phyloP scores from a whole-genome alignment of 1,140 invertebrate species.

The Neodiprion pinetum region DNA sequence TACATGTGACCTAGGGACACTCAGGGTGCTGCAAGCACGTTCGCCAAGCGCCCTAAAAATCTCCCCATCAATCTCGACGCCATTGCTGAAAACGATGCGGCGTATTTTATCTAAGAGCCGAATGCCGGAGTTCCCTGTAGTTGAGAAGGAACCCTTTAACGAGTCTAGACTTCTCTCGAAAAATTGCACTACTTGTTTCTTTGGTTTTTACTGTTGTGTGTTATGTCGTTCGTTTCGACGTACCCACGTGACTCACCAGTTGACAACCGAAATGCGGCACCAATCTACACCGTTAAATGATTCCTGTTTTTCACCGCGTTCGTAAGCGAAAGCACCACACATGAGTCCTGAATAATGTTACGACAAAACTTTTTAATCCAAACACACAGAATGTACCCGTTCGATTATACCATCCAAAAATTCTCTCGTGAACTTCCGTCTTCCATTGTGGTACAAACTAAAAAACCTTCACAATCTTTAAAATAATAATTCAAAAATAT shows the following conservation, averaged over 20 bases:
- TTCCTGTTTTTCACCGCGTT: too few relatives aligned
- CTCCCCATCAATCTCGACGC: slow-evolving; percentile 44
- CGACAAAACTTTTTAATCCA: too few relatives aligned
- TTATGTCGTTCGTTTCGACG: slow-evolving; percentile 6
- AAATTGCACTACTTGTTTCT: too few relatives aligned
- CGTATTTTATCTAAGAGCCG: slow-evolving; percentile 52
- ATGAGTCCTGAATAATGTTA: slow-evolving; percentile 13
- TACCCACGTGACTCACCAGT: too few relatives aligned
- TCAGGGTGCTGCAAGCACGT: slow-evolving; percentile 33
- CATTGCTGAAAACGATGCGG: slow-evolving; percentile 55
- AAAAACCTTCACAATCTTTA: slow-evolving; percentile 27
- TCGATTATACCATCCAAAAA: too few relatives aligned
- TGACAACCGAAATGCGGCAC: too few relatives aligned
- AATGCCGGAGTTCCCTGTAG: slow-evolving; percentile 24
- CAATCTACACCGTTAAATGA: too few relatives aligned
- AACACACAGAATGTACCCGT: too few relatives aligned
- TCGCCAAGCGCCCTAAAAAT: slow-evolving; percentile 32
- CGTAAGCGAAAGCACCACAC: background rate
- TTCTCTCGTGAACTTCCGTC: slow-evolving; percentile 39
- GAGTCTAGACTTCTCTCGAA: too few relatives aligned
- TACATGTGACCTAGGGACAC: slow-evolving; percentile 74
- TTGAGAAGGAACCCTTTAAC: too few relatives aligned
- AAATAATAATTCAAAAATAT: slow-evolving; percentile 23
- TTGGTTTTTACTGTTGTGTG: background rate
- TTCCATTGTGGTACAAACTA: slow-evolving; percentile 55